A percentile compares a stretch with the other conserved stretches of the same genome.
phyloP scores from a whole-genome alignment of 2,113 vertebrate genomes.

The Silurus asotus region DNA sequence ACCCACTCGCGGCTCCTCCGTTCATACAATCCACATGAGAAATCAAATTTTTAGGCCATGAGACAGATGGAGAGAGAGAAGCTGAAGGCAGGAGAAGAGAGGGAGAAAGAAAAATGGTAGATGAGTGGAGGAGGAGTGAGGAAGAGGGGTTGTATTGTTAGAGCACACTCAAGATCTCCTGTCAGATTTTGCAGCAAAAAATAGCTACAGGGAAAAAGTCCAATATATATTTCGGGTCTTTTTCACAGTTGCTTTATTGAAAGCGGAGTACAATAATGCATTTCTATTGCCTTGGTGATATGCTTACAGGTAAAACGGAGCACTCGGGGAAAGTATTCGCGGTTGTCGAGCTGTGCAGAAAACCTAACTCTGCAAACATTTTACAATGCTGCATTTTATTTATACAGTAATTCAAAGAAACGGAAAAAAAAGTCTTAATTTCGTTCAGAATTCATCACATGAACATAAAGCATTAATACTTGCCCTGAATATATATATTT shows the following conservation, averaged over 20 bases:
- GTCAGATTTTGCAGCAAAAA: constrained; percentile 27
- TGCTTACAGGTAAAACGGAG: constrained; percentile 54
- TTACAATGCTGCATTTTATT: constrained; percentile 27
- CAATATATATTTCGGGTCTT: constrained; percentile 17
- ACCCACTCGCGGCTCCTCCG: constrained; percentile 17
- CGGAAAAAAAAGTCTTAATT: not conserved
- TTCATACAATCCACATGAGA: constrained; percentile 52
- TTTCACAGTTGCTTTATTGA: constrained; percentile 55
- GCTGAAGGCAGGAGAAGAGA: constrained; percentile 22
- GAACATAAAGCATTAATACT: constrained; percentile 34
- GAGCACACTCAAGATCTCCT: constrained; percentile 13
- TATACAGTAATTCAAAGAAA: constrained; percentile 12
- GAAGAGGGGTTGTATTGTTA: not conserved
- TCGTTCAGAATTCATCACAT: not conserved
- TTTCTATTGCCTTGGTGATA: constrained; percentile 48
- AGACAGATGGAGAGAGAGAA: constrained; percentile 52
- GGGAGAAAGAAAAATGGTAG: not conserved
- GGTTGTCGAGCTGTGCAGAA: not conserved
- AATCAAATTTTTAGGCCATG: constrained; percentile 55
- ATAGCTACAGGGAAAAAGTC: constrained; percentile 3
- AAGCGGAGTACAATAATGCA: constrained; percentile 61
- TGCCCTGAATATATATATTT: constrained; percentile 53
- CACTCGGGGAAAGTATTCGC: constrained; percentile 38
- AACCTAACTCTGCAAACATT: constrained; percentile 37
- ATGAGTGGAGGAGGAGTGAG: constrained; percentile 4